Conservation (phyloP, 2,113 vertebrate genomes). For the Aplodontia rufa region DNA sequence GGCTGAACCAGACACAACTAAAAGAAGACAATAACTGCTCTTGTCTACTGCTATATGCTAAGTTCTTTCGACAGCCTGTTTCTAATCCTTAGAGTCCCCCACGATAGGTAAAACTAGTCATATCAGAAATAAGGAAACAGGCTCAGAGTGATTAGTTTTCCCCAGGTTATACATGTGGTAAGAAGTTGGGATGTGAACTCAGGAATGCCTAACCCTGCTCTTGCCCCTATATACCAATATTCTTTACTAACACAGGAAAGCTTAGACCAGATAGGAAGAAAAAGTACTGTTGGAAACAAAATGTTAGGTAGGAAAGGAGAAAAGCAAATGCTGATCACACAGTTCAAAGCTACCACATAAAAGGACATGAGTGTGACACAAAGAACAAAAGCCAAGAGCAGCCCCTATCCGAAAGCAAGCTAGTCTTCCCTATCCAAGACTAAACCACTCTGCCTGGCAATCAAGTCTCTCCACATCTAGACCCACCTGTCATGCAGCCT, state of each 20-base stretch:
- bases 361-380: background rate
- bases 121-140: background rate
- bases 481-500: background rate
- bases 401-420: background rate
- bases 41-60: background rate
- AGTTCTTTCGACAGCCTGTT: background rate
- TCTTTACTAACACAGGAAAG: background rate
- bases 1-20: background rate
- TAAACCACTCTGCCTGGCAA: background rate
- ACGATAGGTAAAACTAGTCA: background rate
- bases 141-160: background rate
- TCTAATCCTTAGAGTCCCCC: background rate
- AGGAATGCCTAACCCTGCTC: background rate
- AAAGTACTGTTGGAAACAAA: background rate
- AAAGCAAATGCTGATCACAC: background rate
- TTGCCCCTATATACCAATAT: background rate
- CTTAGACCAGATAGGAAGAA: background rate
- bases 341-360: background rate
- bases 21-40: background rate
- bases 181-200: background rate
- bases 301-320: background rate
- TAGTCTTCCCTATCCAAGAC: background rate
- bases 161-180: background rate
- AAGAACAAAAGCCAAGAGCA: background rate
- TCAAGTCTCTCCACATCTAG: background rate